Percentiles rank a stretch among this genome's conserved stretches.
Conservation (phyloP, 2,888 invertebrate species). For the Frankliniella fusca region DNA sequence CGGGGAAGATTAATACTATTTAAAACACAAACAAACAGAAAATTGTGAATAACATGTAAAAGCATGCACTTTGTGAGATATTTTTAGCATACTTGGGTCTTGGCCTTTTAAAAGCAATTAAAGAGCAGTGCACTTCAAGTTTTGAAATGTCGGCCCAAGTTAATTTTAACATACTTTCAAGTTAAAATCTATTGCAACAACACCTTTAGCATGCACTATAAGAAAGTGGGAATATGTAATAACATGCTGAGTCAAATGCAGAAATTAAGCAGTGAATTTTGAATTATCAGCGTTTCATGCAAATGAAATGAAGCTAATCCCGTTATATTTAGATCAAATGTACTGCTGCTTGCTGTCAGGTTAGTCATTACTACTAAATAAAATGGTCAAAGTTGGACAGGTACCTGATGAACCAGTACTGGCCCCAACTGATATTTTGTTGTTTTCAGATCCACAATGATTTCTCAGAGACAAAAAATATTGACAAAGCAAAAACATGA, state of each 20-base stretch:
- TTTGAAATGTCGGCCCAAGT: not conserved
- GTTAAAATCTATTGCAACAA: no score
- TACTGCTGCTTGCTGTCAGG: not conserved
- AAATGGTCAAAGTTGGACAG: not conserved
- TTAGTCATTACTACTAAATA: not conserved
- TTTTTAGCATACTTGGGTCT: not conserved
- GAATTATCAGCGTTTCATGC: no score
- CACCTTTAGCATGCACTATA: no score
- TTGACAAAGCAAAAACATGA: constrained; percentile 5
- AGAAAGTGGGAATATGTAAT: no score
- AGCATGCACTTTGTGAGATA: not conserved
- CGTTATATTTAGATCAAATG: no score
- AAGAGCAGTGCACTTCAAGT: not conserved
- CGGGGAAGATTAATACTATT: no score
- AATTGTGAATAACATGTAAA: not conserved
- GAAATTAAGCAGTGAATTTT: no score
- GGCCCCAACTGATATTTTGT: not conserved
- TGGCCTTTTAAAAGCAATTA: no score
- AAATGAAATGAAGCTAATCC: no score
- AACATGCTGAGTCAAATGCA: no score
- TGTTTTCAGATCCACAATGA: constrained; percentile 9
- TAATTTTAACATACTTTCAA: no score
- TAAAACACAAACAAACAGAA: no score
- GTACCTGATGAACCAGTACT: constrained; percentile 12
- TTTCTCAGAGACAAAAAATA: not conserved